These are phyloP conservation scores for Melitaea athalia DNA, from an alignment of 2,888 invertebrate genomes.

Conservation along the genomic window DNA sequence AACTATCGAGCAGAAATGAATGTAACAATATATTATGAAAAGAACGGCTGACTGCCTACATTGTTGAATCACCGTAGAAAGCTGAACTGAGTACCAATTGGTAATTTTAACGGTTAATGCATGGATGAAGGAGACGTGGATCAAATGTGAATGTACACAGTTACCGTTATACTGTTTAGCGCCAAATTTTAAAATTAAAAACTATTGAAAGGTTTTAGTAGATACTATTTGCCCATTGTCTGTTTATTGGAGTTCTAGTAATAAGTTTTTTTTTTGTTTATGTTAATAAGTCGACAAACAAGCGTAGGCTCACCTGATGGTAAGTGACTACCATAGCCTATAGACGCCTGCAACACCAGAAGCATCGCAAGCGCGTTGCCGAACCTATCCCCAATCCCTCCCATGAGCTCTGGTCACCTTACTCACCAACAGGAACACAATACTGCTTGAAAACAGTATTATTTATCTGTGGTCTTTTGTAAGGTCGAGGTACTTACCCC, in stretches of 20 bases:
- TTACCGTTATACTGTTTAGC: conserved; percentile 67
- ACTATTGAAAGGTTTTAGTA: background rate
- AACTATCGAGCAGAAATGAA: conserved; percentile 36
- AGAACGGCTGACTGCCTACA: conserved; percentile 64
- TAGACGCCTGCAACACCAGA: too few species aligned
- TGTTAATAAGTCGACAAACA: too few species aligned
- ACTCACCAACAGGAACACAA: too few species aligned
- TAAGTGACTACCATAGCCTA: too few species aligned
- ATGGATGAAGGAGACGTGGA: conserved; percentile 71
- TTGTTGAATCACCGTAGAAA: conserved; percentile 79
- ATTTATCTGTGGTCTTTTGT: too few species aligned
- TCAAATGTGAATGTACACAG: conserved; percentile 61
- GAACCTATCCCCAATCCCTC: too few species aligned
- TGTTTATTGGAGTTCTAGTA: too few species aligned
- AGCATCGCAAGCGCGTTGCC: too few species aligned
- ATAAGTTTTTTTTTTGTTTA: background rate
- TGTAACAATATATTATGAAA: conserved; percentile 39
- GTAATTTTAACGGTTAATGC: conserved; percentile 71
- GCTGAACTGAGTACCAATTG: conserved; percentile 66
- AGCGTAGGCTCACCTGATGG: too few species aligned
- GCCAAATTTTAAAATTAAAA: conserved; percentile 64
- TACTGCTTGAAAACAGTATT: too few species aligned
- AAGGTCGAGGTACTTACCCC: too few species aligned
- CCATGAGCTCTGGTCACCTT: too few species aligned
- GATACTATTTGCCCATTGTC: background rate